Conservation (phyloP, 2,113 vertebrate species). For the Girardinichthys multiradiatus region DNA sequence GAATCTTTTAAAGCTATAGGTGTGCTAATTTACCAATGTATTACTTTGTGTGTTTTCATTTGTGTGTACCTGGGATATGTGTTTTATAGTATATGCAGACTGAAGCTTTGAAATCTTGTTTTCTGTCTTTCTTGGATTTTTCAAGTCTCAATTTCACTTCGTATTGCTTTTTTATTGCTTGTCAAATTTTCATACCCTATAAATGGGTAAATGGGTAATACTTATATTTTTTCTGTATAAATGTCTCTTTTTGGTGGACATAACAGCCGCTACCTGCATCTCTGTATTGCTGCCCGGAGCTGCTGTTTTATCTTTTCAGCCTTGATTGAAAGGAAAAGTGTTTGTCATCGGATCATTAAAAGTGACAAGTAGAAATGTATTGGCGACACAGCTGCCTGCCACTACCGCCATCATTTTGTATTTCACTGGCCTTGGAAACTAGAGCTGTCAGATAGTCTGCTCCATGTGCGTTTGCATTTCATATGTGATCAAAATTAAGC, state of each 20-base stretch:
- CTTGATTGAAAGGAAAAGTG: constrained; percentile 17
- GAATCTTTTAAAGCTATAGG: constrained; percentile 25
- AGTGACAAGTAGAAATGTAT: constrained; percentile 57
- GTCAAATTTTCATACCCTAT: constrained; percentile 34
- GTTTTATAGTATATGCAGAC: constrained; percentile 12
- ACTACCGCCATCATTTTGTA: constrained; percentile 30
- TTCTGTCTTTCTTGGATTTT: constrained; percentile 16
- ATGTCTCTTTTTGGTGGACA: constrained; percentile 17
- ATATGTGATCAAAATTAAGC: constrained; percentile 54
- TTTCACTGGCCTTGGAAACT: constrained; percentile 48
- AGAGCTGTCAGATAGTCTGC: constrained; percentile 48
- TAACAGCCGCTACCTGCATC: background rate
- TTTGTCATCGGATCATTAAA: constrained; percentile 52
- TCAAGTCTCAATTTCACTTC: constrained; percentile 15
- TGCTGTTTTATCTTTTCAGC: background rate
- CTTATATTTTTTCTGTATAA: constrained; percentile 15
- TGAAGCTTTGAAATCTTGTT: constrained; percentile 34
- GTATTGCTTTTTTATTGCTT: constrained; percentile 9
- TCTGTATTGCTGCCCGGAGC: constrained; percentile 4
- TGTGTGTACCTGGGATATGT: constrained; percentile 4
- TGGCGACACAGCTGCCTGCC: constrained; percentile 34
- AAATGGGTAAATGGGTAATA: constrained; percentile 41
- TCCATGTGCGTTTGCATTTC: constrained; percentile 31
- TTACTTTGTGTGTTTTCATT: background rate
- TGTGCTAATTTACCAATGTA: constrained; percentile 13